Percentiles rank a stretch among this genome's conserved stretches.
These are phyloP conservation scores for Acanthosoma haemorrhoidale DNA, from an alignment of 2,888 invertebrate genomes.

Conservation along the genomic window DNA sequence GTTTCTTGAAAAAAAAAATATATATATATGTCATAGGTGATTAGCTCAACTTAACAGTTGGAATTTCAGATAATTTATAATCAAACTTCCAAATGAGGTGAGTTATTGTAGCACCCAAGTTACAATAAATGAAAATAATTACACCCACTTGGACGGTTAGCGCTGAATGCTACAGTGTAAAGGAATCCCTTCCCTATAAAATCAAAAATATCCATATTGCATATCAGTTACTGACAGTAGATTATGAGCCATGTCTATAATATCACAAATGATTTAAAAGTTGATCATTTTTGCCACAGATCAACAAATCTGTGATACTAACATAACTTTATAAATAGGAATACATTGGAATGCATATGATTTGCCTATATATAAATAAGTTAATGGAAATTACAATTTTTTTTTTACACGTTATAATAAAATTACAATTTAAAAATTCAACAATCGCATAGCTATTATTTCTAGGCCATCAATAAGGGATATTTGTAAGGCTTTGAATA, in stretches of 20 bases:
- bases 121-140: not conserved
- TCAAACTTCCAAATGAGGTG: not conserved
- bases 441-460: not conserved
- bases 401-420: not conserved
- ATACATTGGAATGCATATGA: not conserved
- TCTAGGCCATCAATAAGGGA: not conserved
- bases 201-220: not conserved
- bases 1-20: not conserved
- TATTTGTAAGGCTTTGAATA: not conserved
- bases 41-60: not conserved
- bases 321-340: not conserved
- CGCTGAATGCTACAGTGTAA: not conserved
- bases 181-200: not conserved
- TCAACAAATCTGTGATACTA: not conserved
- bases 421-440: not conserved
- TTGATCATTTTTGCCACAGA: not conserved
- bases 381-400: not conserved
- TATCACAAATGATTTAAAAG: constrained; percentile 19
- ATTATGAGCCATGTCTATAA: constrained; percentile 20
- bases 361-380: not conserved
- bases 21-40: not conserved
- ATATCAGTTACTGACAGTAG: not conserved
- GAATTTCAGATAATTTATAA: not conserved
- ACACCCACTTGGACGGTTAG: constrained; percentile 26
- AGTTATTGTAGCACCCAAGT: not conserved